These are phyloP conservation scores for Pseudorhombus dupliciocellatus DNA, from an alignment of 2,113 vertebrate species.

Conservation along the genomic window DNA sequence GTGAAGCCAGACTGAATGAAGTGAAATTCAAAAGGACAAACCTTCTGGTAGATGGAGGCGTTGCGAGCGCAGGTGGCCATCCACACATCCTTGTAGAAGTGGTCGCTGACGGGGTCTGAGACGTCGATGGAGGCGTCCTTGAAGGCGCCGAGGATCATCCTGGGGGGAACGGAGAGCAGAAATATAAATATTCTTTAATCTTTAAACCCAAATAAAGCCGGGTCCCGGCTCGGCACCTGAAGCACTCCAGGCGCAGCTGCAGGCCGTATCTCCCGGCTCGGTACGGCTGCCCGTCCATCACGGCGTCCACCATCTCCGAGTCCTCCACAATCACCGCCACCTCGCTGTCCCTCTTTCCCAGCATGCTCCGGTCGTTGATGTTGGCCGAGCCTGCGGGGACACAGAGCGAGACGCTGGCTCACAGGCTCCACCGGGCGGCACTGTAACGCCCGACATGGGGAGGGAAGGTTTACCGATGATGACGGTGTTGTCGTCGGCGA, in stretches of 20 bases:
- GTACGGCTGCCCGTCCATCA: conserved; percentile 90
- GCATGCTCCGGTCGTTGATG: conserved; percentile 98
- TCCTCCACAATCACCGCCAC: conserved; percentile 93
- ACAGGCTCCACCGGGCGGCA: conserved; percentile 27
- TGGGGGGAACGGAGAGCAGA: conserved; percentile 52
- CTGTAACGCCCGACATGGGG: background rate
- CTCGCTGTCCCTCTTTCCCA: conserved; percentile 97
- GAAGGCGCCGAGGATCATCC: conserved; percentile 87
- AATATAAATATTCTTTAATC: no score
- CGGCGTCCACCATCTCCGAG: conserved; percentile 79
- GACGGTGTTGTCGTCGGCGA: conserved; percentile 94
- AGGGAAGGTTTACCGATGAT: conserved; percentile 91
- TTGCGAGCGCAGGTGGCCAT: conserved; percentile 89
- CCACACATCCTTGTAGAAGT: conserved; percentile 98
- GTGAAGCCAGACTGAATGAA: no score
- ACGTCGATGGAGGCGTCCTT: conserved; percentile 82
- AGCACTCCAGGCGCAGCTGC: conserved; percentile 90
- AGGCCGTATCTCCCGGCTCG: conserved; percentile 85
- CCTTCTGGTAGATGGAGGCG: conserved; percentile 93
- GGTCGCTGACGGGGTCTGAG: conserved; percentile 92
- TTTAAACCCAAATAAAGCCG: no score
- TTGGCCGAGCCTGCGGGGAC: conserved; percentile 91
- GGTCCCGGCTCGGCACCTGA: conserved; percentile 80
- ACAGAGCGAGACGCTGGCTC: background rate
- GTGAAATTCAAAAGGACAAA: no score